Base-by-base conservation (phyloP, 2,888 invertebrate genomes). In the Ophion costatus region DNA sequence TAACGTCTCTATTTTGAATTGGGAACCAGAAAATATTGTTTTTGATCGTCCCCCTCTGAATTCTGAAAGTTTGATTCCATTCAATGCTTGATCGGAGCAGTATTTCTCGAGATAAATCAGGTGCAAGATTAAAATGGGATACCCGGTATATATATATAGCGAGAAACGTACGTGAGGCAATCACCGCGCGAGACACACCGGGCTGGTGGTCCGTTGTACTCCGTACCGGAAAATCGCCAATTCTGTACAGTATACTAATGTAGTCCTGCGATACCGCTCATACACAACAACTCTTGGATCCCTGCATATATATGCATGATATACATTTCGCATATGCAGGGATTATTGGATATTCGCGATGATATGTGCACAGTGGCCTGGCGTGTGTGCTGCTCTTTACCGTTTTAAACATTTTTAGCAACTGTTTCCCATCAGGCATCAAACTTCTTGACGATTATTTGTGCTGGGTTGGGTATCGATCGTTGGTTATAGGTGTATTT, bases 101-200 rank as follows among this genome's bases (percentile, higher is more conserved):
- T 4, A 29, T 29, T 29, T 29, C 4, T 29, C 29, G 29, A 29
- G 29, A 29, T 29, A 29, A 29, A 29, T 29, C 3, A 29, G 33
- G 14, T 42, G 2, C 4, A 29, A 29, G 29, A 29, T 29, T 29
- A 29, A 29, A 2, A 29, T 29, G 2, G 4, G 29, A 29, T 4
- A 29, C 29, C 4, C 29, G 29, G 24, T 24, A 1, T 24, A 1
- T 24, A 1, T 24, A 24, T 24, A 33, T 64, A 64, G 57, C 74
- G 69, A 82, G 64, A 75, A 71, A 79, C 83, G 85, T 85, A 88
- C 88, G 88, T 88, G 88, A 88, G 87, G 87, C 87, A 88, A 88
- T 88, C 86, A 87, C 78, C 71, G 81, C 61, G 70, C 71, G 81
- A 61, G 70, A 85, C 85, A 85, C 75, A 66, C 66, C 82, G 59